Percentiles rank a stretch among this genome's conserved stretches.
Evolutionary conservation across 2,797 vertebrate genomes (phyloP).

Genomic region (Threskiornis aethiopicus): DNA sequence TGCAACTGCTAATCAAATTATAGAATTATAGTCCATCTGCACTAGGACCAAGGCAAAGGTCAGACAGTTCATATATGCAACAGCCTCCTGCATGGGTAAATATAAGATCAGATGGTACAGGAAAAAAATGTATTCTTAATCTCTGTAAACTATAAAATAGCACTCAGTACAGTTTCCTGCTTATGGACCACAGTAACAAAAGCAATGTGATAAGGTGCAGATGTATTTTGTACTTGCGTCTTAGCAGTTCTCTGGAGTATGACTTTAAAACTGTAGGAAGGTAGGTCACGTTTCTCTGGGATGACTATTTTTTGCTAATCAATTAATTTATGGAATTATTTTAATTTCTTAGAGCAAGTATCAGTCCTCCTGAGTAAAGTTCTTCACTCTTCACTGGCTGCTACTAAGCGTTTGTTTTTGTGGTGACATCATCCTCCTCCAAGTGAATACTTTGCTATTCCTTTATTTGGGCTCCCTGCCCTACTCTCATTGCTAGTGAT

Average conservation of each 20-base stretch:
- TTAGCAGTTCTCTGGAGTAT: background rate
- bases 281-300: constrained; percentile 32
- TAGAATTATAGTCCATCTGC: background rate
- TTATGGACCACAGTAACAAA: background rate
- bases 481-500: background rate
- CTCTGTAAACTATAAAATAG: background rate
- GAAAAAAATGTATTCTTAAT: background rate
- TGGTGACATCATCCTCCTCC: background rate
- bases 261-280: background rate
- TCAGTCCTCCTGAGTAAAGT: background rate
- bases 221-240: background rate
- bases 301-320: constrained; percentile 18
- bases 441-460: background rate
- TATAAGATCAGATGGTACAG: background rate
- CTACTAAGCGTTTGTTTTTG: background rate
- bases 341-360: background rate
- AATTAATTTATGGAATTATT: constrained; percentile 1
- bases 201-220: background rate
- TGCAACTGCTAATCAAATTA: background rate
- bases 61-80: background rate
- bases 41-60: background rate
- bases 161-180: background rate
- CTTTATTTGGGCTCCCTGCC: background rate
- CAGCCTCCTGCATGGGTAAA: background rate
- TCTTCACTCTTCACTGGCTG: background rate